These are phyloP conservation scores for Anolis sagrei DNA, from an alignment of 2,113 vertebrate genomes.

Conservation along the genomic window DNA sequence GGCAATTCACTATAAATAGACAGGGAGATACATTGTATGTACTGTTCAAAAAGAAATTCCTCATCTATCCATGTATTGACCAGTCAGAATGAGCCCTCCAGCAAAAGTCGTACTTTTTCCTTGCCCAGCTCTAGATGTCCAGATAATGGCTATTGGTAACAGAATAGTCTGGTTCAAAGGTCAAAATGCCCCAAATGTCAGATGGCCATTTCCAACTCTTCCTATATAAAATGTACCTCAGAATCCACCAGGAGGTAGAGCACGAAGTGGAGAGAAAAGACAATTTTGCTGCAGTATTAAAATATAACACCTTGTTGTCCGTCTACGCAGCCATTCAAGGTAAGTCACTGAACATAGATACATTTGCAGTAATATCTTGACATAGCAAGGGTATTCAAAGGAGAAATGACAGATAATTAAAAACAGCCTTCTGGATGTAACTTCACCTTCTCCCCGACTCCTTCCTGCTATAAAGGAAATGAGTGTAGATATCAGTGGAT, in stretches of 20 bases:
- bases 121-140: no score
- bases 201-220: no score
- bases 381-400: slow-evolving; percentile 63
- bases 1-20: no score
- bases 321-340: not conserved
- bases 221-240: slow-evolving; percentile 1
- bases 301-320: slow-evolving; percentile 45
- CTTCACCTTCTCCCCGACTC: slow-evolving; percentile 15
- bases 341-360: slow-evolving; percentile 44
- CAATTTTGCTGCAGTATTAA: slow-evolving; percentile 41
- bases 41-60: no score
- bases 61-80: no score
- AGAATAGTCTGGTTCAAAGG: no score
- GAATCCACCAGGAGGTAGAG: slow-evolving; percentile 29
- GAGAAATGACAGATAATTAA: slow-evolving; percentile 70
- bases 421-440: slow-evolving; percentile 52
- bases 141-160: no score
- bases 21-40: no score
- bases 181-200: no score
- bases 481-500: slow-evolving; percentile 61
- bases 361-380: slow-evolving; percentile 54
- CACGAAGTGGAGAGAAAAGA: slow-evolving; percentile 26
- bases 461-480: slow-evolving; percentile 48
- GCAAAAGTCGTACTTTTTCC: no score
- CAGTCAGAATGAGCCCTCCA: no score